Percentiles rank a stretch among this genome's conserved stretches.
Conservation (phyloP, 2,797 vertebrate species). For the Babyrousa celebensis region DNA sequence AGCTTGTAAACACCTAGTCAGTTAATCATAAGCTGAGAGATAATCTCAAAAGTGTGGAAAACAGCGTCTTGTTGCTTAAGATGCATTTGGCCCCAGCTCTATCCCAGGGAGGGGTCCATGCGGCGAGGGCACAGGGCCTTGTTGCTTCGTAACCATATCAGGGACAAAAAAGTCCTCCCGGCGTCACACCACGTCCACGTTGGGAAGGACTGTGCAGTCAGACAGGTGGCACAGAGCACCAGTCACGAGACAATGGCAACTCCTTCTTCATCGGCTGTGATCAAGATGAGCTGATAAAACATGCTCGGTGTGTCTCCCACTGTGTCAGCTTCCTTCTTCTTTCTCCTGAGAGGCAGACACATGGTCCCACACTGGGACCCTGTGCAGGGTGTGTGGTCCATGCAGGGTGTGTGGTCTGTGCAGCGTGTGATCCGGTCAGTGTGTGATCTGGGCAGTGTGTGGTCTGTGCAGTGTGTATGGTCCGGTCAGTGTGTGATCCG, state of each 20-base stretch:
- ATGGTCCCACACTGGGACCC: not conserved
- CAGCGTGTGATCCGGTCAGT: not conserved
- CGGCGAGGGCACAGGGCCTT: not conserved
- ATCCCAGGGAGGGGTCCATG: not conserved
- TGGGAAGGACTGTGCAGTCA: not conserved
- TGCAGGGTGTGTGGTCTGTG: not conserved
- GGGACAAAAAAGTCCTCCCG: not conserved
- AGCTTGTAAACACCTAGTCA: not conserved
- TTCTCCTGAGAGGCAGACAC: not conserved
- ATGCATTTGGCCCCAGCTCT: not conserved
- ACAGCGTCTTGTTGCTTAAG: not conserved
- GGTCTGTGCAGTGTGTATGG: not conserved
- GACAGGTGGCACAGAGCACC: not conserved
- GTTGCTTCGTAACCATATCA: not conserved
- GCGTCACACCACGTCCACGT: not conserved
- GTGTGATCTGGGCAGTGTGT: not conserved
- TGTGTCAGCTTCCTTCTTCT: not conserved
- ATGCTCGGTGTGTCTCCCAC: not conserved
- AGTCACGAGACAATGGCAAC: not conserved
- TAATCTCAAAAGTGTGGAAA: not conserved
- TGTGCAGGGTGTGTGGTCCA: not conserved
- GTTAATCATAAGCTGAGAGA: not conserved
- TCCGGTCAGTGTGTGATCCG: too few species aligned
- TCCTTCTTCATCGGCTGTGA: not conserved
- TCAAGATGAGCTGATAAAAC: too few species aligned